Percentiles rank a stretch among this genome's conserved stretches.
These are phyloP conservation scores for Aphaenogaster ashmeadi DNA, from an alignment of 1,140 invertebrate genomes.

Conservation along the genomic window DNA sequence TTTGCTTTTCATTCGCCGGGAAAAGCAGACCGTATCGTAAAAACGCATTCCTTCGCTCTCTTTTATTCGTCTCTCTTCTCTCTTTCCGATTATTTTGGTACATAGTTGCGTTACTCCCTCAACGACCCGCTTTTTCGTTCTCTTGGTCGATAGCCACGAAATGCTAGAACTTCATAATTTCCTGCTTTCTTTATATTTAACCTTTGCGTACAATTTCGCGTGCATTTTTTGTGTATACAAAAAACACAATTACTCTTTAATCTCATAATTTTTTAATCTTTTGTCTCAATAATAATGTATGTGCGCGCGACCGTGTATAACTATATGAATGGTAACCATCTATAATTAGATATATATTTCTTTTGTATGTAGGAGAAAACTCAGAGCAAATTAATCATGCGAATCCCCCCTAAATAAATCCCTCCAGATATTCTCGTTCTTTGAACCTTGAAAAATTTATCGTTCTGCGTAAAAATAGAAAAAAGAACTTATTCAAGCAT, in stretches of 20 bases:
- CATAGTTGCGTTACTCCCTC: conserved; percentile 24
- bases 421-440: not conserved
- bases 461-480: not conserved
- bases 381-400: not conserved
- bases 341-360: not conserved
- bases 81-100: conserved; percentile 41
- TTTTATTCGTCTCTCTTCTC: not conserved
- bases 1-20: conserved; percentile 74
- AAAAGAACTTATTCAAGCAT: not conserved
- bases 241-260: not conserved
- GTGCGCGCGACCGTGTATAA: not conserved
- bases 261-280: not conserved
- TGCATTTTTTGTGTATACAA: not conserved
- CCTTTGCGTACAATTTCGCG: not conserved
- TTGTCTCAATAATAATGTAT: not conserved
- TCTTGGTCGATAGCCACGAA: conserved; percentile 23
- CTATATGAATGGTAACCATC: too few relatives aligned
- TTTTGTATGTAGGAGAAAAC: not conserved
- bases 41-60: conserved; percentile 58
- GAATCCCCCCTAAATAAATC: not conserved
- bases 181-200: conserved; percentile 31
- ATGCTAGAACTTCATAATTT: conserved; percentile 38
- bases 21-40: conserved; percentile 44
- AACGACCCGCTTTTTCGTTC: not conserved
- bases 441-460: not conserved